These are phyloP conservation scores for Oreocharis arfaki DNA, from an alignment of 2,113 vertebrate genomes.

Conservation along the genomic window DNA sequence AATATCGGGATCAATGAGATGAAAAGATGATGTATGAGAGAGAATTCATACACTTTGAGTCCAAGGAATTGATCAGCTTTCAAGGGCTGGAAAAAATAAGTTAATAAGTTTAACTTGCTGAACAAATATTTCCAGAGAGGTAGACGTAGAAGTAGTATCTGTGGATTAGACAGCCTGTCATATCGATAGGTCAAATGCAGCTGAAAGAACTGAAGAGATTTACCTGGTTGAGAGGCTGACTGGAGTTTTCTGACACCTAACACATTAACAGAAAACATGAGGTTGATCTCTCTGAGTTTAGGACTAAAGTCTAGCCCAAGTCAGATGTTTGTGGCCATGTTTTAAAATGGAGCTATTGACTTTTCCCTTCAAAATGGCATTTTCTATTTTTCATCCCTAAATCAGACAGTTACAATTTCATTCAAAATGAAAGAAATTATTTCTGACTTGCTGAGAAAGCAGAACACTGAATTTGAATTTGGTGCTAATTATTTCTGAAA, in stretches of 20 bases:
- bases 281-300: neutral
- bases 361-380: neutral
- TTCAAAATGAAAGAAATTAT: neutral
- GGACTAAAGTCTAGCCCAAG: neutral
- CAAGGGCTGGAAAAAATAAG: neutral
- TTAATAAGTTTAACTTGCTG: conserved; percentile 36
- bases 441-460: neutral
- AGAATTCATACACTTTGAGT: neutral
- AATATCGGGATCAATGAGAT: neutral
- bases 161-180: neutral
- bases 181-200: conserved; percentile 7
- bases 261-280: neutral
- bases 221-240: neutral
- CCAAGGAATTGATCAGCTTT: neutral
- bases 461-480: neutral
- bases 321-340: neutral
- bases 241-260: neutral
- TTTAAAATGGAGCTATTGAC: neutral
- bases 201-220: neutral
- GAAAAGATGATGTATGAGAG: neutral
- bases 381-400: neutral
- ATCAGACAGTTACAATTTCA: neutral
- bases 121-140: conserved; percentile 29
- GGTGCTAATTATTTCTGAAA: neutral
- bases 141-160: conserved; percentile 1